A percentile compares a stretch with the other conserved stretches of the same genome.
phyloP scores from a whole-genome alignment of 2,888 invertebrate species.

The Pseudanteris insignis region DNA sequence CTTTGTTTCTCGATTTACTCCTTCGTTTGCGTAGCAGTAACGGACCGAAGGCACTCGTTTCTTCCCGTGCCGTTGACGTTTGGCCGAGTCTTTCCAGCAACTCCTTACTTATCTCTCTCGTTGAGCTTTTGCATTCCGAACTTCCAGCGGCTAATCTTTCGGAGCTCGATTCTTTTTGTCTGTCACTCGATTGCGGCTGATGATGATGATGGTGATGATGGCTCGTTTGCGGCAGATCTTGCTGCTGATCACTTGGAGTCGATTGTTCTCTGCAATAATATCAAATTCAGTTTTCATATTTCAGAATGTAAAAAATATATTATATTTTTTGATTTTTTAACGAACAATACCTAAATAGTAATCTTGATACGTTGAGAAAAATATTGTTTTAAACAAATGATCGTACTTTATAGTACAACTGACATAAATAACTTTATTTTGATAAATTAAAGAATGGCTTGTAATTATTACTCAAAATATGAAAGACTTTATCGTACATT shows the following conservation, averaged over 20 bases:
- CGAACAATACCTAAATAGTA: too few relatives aligned
- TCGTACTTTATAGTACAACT: too few relatives aligned
- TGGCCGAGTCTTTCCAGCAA: slow-evolving; percentile 60
- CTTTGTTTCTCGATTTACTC: slow-evolving; percentile 71
- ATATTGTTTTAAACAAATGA: too few relatives aligned
- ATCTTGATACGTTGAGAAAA: too few relatives aligned
- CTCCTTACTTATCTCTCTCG: slow-evolving; percentile 59
- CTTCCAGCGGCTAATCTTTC: slow-evolving; percentile 29
- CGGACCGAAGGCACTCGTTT: slow-evolving; percentile 57
- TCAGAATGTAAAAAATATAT: too few relatives aligned
- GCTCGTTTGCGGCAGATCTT: slow-evolving; percentile 25
- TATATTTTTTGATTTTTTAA: too few relatives aligned
- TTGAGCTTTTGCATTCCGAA: slow-evolving; percentile 39
- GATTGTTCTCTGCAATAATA: slow-evolving; percentile 23
- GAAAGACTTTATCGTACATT: too few relatives aligned
- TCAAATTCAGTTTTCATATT: too few relatives aligned
- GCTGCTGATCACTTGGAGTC: slow-evolving; percentile 29
- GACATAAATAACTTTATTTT: too few relatives aligned
- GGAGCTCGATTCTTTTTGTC: slow-evolving; percentile 27
- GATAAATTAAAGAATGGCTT: too few relatives aligned
- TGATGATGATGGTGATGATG: slow-evolving; percentile 46
- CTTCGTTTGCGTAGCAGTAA: slow-evolving; percentile 69
- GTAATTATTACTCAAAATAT: too few relatives aligned
- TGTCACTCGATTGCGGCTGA: slow-evolving; percentile 31
- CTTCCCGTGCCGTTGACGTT: slow-evolving; percentile 53